phyloP scores from a whole-genome alignment of 2,113 vertebrate genomes.

The Brachionichthys hirsutus region DNA sequence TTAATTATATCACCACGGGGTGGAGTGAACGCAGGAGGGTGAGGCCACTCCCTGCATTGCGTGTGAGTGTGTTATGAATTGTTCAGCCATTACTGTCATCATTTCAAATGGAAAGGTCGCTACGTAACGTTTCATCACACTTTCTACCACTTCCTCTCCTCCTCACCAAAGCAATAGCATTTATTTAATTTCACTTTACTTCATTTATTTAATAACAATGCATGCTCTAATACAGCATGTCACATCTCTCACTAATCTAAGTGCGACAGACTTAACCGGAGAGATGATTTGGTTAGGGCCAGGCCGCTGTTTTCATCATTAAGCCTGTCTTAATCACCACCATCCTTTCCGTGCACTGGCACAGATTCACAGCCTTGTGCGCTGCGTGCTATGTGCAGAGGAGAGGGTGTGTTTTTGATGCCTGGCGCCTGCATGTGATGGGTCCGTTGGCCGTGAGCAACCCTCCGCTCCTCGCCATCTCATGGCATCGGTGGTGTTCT shows the following conservation, averaged over 20 bases:
- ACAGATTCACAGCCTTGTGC: conserved; percentile 52
- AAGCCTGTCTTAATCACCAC: conserved; percentile 58
- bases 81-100: conserved; percentile 64
- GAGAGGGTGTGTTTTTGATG: conserved; percentile 63
- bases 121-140: conserved; percentile 36
- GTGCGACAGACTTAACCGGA: conserved; percentile 60
- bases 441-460: conserved; percentile 56
- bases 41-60: conserved; percentile 45
- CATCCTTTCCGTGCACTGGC: conserved; percentile 54
- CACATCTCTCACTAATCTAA: conserved; percentile 49
- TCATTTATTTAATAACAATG: conserved; percentile 58
- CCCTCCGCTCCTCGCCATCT: conserved; percentile 62
- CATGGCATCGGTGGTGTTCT: conserved; percentile 68
- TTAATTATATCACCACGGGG: conserved; percentile 79
- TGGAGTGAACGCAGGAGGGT: conserved; percentile 49
- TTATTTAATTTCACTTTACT: conserved; percentile 47
- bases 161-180: conserved; percentile 54
- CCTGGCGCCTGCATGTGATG: conserved; percentile 75
- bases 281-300: conserved; percentile 62
- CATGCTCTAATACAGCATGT: conserved; percentile 58
- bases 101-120: conserved; percentile 51
- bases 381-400: conserved; percentile 60
- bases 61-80: conserved; percentile 58
- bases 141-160: conserved; percentile 22
- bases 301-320: conserved; percentile 70